These are phyloP conservation scores for Disparrhopalites patrizii DNA, from an alignment of 2,888 invertebrate species.

Conservation along the genomic window DNA sequence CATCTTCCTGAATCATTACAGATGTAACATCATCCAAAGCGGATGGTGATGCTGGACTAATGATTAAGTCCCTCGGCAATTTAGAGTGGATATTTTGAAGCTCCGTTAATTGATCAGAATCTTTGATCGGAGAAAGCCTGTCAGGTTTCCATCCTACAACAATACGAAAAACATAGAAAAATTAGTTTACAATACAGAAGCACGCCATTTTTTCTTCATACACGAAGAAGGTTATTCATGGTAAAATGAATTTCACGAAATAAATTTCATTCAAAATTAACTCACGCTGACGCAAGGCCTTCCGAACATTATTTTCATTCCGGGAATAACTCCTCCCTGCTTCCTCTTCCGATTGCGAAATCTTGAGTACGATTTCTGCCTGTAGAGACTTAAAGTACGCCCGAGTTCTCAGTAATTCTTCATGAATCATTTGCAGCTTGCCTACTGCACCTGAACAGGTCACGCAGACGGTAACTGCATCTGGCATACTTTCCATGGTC, in stretches of 20 bases:
- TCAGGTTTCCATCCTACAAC: background rate
- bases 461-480: background rate
- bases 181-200: too few species aligned
- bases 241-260: too few species aligned
- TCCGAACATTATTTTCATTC: background rate
- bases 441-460: background rate
- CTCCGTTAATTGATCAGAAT: background rate
- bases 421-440: background rate
- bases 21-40: background rate
- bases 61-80: conserved; percentile 5
- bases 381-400: background rate
- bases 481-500: background rate
- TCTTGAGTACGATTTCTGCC: background rate
- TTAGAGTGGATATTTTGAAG: background rate
- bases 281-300: too few species aligned
- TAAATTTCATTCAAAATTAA: too few species aligned
- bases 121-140: background rate
- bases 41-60: background rate
- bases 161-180: too few species aligned
- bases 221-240: too few species aligned
- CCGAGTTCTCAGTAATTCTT: background rate
- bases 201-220: too few species aligned
- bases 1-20: too few species aligned
- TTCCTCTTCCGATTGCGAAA: background rate
- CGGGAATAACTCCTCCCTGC: background rate